phyloP scores from a whole-genome alignment of 2,113 vertebrate species.

The human region DNA sequence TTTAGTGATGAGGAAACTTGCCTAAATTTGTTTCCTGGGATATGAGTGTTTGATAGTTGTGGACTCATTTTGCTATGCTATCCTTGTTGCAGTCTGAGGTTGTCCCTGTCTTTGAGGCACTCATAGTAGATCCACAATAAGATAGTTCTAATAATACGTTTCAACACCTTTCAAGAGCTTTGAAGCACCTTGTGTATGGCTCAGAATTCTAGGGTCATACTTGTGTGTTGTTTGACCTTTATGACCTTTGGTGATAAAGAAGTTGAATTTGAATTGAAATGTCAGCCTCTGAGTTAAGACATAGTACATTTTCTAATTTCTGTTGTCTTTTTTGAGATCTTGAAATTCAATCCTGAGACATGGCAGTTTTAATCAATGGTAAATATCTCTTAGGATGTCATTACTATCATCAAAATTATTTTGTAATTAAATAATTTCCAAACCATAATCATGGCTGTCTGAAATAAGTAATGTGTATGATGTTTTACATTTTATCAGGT shows the following conservation, averaged over 20 bases:
- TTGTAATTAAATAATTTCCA: conserved; percentile 6
- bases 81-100: not conserved
- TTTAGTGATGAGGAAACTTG: not conserved
- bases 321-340: not conserved
- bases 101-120: not conserved
- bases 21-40: not conserved
- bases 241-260: not conserved
- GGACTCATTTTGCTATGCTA: not conserved
- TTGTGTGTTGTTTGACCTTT: not conserved
- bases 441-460: not conserved
- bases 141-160: not conserved
- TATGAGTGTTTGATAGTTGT: not conserved
- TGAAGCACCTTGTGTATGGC: not conserved
- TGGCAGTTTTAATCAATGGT: not conserved
- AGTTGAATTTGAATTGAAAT: conserved; percentile 31
- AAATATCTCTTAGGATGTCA: not conserved
- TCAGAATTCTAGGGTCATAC: not conserved
- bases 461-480: not conserved
- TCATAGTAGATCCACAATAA: not conserved
- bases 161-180: not conserved
- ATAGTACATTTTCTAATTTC: not conserved
- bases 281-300: not conserved
- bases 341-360: conserved; percentile 14
- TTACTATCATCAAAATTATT: not conserved
- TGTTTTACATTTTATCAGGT: not conserved